Evolutionary conservation across 2,113 vertebrate genomes (phyloP), one percentile per base, ranked within the genome.

Genomic region (Arenaria interpres): DNA sequence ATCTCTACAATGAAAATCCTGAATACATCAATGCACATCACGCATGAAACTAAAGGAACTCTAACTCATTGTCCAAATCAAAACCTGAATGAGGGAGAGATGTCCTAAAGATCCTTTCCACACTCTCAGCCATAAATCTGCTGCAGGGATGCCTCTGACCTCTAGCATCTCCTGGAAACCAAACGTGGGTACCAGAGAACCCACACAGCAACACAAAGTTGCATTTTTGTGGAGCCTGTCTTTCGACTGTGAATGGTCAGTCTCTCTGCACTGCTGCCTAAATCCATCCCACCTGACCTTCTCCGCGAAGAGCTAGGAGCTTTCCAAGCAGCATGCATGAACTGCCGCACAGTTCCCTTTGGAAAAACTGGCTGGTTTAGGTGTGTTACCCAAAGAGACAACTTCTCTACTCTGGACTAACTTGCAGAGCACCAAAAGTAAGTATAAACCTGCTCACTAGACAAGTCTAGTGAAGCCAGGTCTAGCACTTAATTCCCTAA

Each of bases 401-500:
- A 68, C 7, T 69, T 53, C 18, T 48, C 53, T 51, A 60, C 62
- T 54, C 30, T 51, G 24, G 74, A 93, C 22, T 43, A 57, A 73
- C 22, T 9, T 27, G 53, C 39, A 85, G 45, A 69, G 67, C 57
- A 89, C 15, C 66, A 82, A 64, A 63, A 43, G 4, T 45, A 45
- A 7, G 17, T n/a, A 37, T 79, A 89, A 92, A 84, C 33, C 39
- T 69, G 27, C 37, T 57, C 74, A 89, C 7, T 45, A 71, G 67
- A 80, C 45, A 90, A 20, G 50, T 75, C 87, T 94, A 96, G 73
- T 0, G 7, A 84, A 92, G 89, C 54, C 59, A 93, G 68, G 56
- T 81, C 80, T 84, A 81, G 59, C 43, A 59, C 51, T 75, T 72
- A n/a, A 48, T 54, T 89, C 78, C 57, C 75, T 45, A 71, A 76